These are phyloP conservation scores for Tridacna gigas DNA, from an alignment of 2,888 invertebrate species.

Conservation along the genomic window DNA sequence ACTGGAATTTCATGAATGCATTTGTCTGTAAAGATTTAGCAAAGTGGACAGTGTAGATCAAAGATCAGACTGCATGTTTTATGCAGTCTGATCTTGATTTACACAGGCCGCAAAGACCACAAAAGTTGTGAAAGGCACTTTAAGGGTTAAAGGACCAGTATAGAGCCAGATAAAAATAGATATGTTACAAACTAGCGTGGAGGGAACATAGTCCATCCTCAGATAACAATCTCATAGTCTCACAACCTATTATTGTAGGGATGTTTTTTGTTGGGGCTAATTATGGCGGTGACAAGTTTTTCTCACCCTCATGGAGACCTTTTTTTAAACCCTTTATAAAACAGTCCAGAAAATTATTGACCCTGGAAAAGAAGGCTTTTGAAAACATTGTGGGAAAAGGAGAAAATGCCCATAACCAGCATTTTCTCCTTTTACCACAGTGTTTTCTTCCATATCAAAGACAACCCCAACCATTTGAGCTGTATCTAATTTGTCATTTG, in stretches of 20 bases:
- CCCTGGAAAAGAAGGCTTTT: background rate
- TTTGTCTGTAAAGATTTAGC: too few relatives aligned
- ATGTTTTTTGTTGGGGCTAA: conserved; percentile 3
- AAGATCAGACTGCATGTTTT: too few relatives aligned
- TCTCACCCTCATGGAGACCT: background rate
- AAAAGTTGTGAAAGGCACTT: too few relatives aligned
- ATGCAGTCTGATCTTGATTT: too few relatives aligned
- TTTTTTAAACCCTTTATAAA: background rate
- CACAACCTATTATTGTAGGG: background rate
- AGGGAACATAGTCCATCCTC: background rate
- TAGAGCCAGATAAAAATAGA: too few relatives aligned
- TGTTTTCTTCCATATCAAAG: too few relatives aligned
- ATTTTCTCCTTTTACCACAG: background rate
- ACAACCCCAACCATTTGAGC: too few relatives aligned
- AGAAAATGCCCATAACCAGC: background rate
- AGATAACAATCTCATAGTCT: background rate
- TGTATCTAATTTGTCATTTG: too few relatives aligned
- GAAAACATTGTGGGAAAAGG: background rate
- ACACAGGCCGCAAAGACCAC: too few relatives aligned
- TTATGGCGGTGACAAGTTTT: conserved; percentile 19
- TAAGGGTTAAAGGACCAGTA: too few relatives aligned
- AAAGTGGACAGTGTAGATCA: too few relatives aligned
- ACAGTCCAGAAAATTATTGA: background rate
- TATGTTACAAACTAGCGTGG: background rate
- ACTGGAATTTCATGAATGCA: too few relatives aligned